Conservation (phyloP, 2,113 vertebrate genomes). For the Scortum barcoo region DNA sequence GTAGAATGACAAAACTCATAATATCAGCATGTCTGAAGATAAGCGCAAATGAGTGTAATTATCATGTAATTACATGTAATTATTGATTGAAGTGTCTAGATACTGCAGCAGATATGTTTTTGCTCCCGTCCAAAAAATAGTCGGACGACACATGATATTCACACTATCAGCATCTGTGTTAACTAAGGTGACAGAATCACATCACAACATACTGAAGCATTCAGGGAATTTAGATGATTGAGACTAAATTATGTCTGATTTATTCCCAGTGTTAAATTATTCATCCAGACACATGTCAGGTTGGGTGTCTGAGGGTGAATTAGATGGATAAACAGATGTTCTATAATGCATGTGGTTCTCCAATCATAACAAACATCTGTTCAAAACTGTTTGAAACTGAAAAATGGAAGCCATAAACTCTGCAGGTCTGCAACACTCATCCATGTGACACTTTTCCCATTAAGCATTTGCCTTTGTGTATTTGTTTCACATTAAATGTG, state of each 20-base stretch:
- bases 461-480: neutral
- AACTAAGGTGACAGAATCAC: neutral
- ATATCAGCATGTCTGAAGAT: neutral
- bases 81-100: conserved; percentile 9
- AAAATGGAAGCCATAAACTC: neutral
- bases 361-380: conserved; percentile 60
- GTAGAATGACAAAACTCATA: neutral
- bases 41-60: conserved; percentile 7
- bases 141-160: neutral
- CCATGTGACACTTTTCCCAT: neutral
- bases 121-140: conserved; percentile 9
- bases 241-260: conserved; percentile 35
- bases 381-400: conserved; percentile 17
- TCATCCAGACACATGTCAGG: conserved; percentile 53
- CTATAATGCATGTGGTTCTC: conserved; percentile 41
- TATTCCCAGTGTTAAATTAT: conserved; percentile 66
- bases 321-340: conserved; percentile 63
- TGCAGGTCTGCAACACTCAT: neutral
- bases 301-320: conserved; percentile 36
- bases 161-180: neutral
- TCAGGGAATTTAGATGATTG: conserved; percentile 31
- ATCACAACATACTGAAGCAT: neutral
- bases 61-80: conserved; percentile 26
- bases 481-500: neutral
- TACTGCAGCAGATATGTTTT: conserved; percentile 2